These are phyloP conservation scores for Spatulosminthurus flaviceps DNA, from an alignment of 2,888 invertebrate genomes.

Conservation along the genomic window DNA sequence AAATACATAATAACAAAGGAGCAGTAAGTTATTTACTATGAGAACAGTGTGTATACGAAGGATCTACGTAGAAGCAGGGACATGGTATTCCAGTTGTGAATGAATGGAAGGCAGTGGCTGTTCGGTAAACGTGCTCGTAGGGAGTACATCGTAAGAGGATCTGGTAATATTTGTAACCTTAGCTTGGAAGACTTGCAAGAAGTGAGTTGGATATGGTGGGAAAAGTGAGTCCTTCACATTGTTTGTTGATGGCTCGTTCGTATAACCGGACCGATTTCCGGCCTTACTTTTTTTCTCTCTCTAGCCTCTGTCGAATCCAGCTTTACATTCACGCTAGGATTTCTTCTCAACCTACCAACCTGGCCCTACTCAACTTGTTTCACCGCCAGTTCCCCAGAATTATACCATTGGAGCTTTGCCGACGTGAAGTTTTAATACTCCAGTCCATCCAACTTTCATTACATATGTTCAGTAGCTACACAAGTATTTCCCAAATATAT, in stretches of 20 bases:
- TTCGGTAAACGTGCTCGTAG: conserved; percentile 21
- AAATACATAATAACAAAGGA: no score
- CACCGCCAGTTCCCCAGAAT: background rate
- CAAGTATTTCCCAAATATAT: background rate
- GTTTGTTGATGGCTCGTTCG: conserved; percentile 55
- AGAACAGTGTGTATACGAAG: no score
- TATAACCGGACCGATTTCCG: conserved; percentile 57
- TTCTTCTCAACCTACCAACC: conserved; percentile 2
- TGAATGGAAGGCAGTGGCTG: conserved; percentile 37
- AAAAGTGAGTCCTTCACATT: conserved; percentile 59
- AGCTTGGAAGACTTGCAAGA: conserved; percentile 7
- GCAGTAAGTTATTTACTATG: no score
- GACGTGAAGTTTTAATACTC: conserved; percentile 2
- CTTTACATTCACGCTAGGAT: background rate
- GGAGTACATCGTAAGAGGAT: conserved; percentile 11
- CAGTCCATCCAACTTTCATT: conserved; percentile 7
- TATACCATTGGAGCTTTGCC: background rate
- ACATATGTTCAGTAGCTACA: background rate
- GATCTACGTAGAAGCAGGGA: no score
- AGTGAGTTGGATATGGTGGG: conserved; percentile 49
- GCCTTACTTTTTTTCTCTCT: conserved; percentile 51
- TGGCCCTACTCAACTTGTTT: conserved; percentile 20
- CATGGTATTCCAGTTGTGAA: background rate
- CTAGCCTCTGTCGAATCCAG: background rate
- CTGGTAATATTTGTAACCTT: conserved; percentile 27